phyloP scores from a whole-genome alignment of 2,888 invertebrate species.

The Oscheius sp. region DNA sequence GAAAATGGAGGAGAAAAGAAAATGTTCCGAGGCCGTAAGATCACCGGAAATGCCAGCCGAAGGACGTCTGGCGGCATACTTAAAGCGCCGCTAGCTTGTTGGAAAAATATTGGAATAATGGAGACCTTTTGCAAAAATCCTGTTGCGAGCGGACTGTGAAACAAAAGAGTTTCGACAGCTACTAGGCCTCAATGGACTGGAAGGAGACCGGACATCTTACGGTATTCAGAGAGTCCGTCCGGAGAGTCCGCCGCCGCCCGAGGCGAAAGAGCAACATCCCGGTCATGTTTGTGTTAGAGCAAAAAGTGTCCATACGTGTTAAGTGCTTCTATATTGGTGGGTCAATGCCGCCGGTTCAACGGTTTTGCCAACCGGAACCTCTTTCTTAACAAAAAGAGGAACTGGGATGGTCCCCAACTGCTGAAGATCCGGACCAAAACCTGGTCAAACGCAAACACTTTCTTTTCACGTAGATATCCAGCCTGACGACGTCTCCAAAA shows the following conservation, averaged over 20 bases:
- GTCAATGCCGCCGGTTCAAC: background rate
- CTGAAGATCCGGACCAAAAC: too few species aligned
- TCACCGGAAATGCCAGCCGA: conserved; percentile 17
- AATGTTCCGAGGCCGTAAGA: too few species aligned
- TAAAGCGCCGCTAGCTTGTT: conserved; percentile 5
- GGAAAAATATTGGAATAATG: conserved; percentile 18
- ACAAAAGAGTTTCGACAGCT: background rate
- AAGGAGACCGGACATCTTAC: conserved; percentile 13
- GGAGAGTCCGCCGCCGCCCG: background rate
- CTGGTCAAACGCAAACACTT: too few species aligned
- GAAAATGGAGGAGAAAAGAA: background rate
- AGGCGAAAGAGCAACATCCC: conserved; percentile 9
- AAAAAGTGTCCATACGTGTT: conserved; percentile 15
- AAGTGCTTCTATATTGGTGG: conserved; percentile 19
- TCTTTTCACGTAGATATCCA: too few species aligned
- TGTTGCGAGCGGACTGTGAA: conserved; percentile 23
- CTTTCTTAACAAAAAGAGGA: background rate
- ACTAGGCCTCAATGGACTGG: background rate
- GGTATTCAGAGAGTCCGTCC: too few species aligned
- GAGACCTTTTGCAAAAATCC: conserved; percentile 15
- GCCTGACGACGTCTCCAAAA: too few species aligned
- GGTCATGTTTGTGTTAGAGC: conserved; percentile 2
- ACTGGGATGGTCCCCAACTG: too few species aligned
- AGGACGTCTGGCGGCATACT: conserved; percentile 14
- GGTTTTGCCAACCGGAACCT: background rate